Conservation (phyloP, 2,888 invertebrate genomes). For the Bombylius major region DNA sequence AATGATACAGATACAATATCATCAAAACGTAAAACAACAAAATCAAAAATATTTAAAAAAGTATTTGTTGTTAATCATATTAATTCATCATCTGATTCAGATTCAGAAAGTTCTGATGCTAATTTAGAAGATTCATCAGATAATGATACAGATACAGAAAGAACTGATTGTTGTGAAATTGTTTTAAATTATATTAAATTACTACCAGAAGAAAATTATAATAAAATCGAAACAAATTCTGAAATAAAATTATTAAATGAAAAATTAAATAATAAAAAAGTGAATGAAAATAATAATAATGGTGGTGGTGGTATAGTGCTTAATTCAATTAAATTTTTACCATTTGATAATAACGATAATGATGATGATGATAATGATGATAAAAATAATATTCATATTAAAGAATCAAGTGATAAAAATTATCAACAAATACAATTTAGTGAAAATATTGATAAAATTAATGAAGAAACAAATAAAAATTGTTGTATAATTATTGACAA, state of each 20-base stretch:
- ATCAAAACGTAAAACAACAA: constrained; percentile 40
- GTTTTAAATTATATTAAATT: constrained; percentile 30
- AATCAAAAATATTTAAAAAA: constrained; percentile 45
- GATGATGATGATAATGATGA: constrained; percentile 18
- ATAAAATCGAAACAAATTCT: not conserved
- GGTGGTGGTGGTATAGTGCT: not conserved
- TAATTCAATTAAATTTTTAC: not conserved
- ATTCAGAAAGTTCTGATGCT: constrained; percentile 43
- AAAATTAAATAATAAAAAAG: not conserved
- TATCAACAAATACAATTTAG: not conserved
- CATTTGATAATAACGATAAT: not conserved
- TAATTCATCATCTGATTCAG: constrained; percentile 43
- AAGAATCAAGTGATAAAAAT: not conserved
- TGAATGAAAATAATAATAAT: not conserved
- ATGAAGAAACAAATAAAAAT: too few relatives aligned
- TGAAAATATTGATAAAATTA: not conserved
- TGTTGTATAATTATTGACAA: too few relatives aligned
- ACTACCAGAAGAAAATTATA: constrained; percentile 17
- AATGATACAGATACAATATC: constrained; percentile 41
- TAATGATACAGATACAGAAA: constrained; percentile 45
- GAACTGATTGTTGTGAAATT: constrained; percentile 32
- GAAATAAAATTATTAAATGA: too few relatives aligned
- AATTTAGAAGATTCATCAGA: constrained; percentile 48
- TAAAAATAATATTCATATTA: constrained; percentile 20
- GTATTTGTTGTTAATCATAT: constrained; percentile 55